Evolutionary conservation across 2,888 invertebrate species (phyloP), one percentile per base, ranked within the genome.

Genomic region (Sericinus montela): DNA sequence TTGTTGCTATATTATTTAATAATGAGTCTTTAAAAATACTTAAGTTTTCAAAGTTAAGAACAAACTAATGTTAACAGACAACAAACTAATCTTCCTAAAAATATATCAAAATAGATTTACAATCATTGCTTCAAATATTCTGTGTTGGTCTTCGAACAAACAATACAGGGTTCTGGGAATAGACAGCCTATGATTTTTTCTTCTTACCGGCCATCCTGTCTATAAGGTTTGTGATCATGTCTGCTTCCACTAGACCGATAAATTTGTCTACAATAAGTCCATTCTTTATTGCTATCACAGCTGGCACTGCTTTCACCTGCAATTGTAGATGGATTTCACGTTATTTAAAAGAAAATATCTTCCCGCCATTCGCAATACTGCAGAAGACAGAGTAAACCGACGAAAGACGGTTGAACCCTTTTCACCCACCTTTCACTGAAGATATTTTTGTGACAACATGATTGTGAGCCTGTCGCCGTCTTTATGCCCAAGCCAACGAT

Each of bases 231-330:
- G 95, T 94, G 67, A 96, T 95, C 92, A 94, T 94, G 61, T 92
- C 91, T 0, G 93, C 91, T 70, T 95, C 95, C 0, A 95, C 94
- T n/a, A 96, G 76, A 0, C 96, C 96, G 57, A 96, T 94, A 72
- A 96, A 96, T 75, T 96, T 96, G 77, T 96, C 95, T 13, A 95
- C 93, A 42, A 96, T 94, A 16, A 94, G 89, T 1, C 96, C 96
- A 69, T 95, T 94, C 46, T 92, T 92, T 44, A 96, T 94, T 8
- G 95, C 96, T 72, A 96, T 91, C 7, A 94, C 93, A 0, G 94
- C 94, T 19, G 95, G 95, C 0, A 95, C 95, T 25, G 95, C 95
- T 80, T 95, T 95, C 0, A 95, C 95, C 88, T 88, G 73, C 14
- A 42, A 53, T 25, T 32, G 34, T 28, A 69, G 10, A n/a, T n/a